Conservation (phyloP, 2,888 invertebrate genomes). For the Nephrotoma flavescens region DNA sequence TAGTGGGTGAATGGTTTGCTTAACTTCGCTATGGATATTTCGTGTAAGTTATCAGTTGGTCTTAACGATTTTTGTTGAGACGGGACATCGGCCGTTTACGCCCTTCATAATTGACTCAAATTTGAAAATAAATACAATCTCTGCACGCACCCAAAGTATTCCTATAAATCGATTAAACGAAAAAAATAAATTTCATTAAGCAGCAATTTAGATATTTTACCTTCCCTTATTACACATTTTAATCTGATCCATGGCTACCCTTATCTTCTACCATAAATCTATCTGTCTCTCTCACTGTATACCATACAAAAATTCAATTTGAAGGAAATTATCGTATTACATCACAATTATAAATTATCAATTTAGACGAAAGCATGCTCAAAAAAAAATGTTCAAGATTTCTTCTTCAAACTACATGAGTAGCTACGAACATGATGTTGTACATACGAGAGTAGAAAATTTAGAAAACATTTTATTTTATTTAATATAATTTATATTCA, state of each 20-base stretch:
- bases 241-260: neutral
- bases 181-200: no score
- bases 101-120: no score
- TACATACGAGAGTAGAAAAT: neutral
- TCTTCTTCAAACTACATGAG: neutral
- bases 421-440: neutral
- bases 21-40: no score
- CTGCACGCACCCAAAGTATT: no score
- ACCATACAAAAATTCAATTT: neutral
- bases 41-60: no score
- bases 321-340: neutral
- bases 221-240: neutral
- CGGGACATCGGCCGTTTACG: no score
- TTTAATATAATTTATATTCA: neutral
- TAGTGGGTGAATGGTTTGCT: no score
- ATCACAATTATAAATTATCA: neutral
- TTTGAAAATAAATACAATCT: no score
- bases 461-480: neutral
- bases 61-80: no score
- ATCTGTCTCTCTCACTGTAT: neutral
- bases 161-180: no score
- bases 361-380: neutral
- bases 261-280: neutral
- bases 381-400: neutral
- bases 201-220: neutral